Evolutionary conservation across 2,888 invertebrate genomes (phyloP).

Genomic region (Margaritifera margaritifera): DNA sequence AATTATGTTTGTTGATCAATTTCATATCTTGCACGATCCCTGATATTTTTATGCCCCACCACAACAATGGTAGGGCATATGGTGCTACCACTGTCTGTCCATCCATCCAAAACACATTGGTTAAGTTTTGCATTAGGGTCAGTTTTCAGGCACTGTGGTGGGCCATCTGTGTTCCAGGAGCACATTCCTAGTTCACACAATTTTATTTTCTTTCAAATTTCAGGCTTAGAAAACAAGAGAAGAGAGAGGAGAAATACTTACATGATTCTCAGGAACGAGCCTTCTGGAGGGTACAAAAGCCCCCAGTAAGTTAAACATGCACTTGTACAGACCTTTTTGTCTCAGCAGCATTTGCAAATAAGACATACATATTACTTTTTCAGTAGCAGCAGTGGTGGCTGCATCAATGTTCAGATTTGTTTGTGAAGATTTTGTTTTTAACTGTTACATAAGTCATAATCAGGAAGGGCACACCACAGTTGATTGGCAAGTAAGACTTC

Average conservation of each 20-base stretch:
- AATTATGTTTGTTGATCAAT: too few relatives aligned
- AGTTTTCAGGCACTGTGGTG: not conserved
- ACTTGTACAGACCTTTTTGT: not conserved
- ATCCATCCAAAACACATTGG: not conserved
- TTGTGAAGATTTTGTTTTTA: too few relatives aligned
- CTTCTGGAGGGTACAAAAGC: constrained; percentile 96
- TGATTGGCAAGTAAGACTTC: too few relatives aligned
- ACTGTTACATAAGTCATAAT: too few relatives aligned
- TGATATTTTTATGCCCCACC: not conserved
- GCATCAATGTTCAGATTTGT: not conserved
- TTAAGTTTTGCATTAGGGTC: too few relatives aligned
- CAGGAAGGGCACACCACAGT: too few relatives aligned
- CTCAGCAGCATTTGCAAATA: not conserved
- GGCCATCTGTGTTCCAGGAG: not conserved
- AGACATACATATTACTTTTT: not conserved
- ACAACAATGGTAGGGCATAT: not conserved
- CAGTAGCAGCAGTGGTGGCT: not conserved
- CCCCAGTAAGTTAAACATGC: constrained; percentile 77
- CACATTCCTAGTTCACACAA: not conserved
- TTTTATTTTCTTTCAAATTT: constrained; percentile 15
- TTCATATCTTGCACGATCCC: not conserved
- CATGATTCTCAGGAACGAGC: constrained; percentile 96
- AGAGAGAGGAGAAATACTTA: constrained; percentile 96
- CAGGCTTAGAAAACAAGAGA: constrained; percentile 90
- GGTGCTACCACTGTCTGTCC: constrained; percentile 1